Percentiles rank a stretch among this genome's conserved stretches.
Conservation (phyloP, 2,888 invertebrate species). For the Cybosia mesomella region DNA sequence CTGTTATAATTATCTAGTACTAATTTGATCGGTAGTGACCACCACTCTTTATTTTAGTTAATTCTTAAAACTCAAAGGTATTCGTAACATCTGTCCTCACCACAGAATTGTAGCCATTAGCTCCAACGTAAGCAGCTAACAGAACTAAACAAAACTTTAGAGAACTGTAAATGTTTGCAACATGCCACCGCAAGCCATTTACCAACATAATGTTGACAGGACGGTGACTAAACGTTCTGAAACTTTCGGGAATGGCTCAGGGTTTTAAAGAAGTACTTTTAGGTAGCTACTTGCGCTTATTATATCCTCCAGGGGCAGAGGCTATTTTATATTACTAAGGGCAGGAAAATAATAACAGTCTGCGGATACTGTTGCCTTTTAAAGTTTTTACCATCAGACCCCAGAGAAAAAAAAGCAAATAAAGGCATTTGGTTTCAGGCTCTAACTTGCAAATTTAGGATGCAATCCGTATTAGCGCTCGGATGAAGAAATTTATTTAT, state of each 20-base stretch:
- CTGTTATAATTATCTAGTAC: neutral
- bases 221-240: constrained; percentile 26
- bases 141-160: constrained; percentile 13
- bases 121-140: constrained; percentile 7
- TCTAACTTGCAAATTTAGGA: too few species aligned
- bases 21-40: neutral
- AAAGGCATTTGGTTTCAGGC: too few species aligned
- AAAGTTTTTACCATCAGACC: neutral
- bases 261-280: neutral
- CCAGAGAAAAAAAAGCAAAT: too few species aligned
- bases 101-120: neutral
- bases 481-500: too few species aligned
- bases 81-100: neutral
- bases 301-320: neutral
- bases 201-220: constrained; percentile 30
- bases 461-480: too few species aligned
- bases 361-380: neutral
- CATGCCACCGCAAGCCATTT: constrained; percentile 43
- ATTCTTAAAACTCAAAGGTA: neutral
- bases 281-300: neutral
- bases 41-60: neutral
- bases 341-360: neutral
- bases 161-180: constrained; percentile 32
- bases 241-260: neutral
- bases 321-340: neutral